These are phyloP conservation scores for Myzus persicae DNA, from an alignment of 1,140 invertebrate species.

Conservation along the genomic window DNA sequence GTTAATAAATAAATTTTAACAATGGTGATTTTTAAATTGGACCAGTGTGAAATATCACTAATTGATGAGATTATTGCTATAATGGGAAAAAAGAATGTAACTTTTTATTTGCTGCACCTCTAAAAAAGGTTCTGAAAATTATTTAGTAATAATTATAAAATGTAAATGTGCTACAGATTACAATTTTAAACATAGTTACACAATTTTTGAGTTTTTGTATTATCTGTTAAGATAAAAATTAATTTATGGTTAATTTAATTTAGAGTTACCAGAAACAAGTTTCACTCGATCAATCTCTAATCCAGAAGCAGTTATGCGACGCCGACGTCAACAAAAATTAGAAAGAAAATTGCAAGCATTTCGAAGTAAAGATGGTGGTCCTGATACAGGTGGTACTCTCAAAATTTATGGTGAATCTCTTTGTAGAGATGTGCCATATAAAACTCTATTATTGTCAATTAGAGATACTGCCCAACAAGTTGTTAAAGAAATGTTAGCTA, in stretches of 20 bases:
- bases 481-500: conserved; percentile 94
- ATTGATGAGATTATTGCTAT: too few relatives aligned
- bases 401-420: conserved; percentile 98
- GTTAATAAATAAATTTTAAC: background rate
- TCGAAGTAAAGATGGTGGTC: conserved; percentile 75
- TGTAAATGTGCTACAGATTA: background rate
- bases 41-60: too few relatives aligned
- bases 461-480: conserved; percentile 90
- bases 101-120: background rate
- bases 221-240: background rate
- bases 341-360: conserved; percentile 97
- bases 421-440: conserved; percentile 97
- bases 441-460: conserved; percentile 93
- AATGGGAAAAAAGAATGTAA: background rate
- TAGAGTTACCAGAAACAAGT: conserved; percentile 95
- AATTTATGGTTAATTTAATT: conserved; percentile 52
- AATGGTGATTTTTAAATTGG: too few relatives aligned
- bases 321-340: conserved; percentile 94
- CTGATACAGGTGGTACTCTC: conserved; percentile 85
- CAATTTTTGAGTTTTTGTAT: background rate
- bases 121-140: background rate
- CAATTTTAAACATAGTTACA: background rate
- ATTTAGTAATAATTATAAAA: background rate
- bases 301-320: conserved; percentile 98
- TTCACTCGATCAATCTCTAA: conserved; percentile 99